Base-by-base conservation (phyloP, 1,140 invertebrate genomes). In the Globodera rostochiensis region DNA sequence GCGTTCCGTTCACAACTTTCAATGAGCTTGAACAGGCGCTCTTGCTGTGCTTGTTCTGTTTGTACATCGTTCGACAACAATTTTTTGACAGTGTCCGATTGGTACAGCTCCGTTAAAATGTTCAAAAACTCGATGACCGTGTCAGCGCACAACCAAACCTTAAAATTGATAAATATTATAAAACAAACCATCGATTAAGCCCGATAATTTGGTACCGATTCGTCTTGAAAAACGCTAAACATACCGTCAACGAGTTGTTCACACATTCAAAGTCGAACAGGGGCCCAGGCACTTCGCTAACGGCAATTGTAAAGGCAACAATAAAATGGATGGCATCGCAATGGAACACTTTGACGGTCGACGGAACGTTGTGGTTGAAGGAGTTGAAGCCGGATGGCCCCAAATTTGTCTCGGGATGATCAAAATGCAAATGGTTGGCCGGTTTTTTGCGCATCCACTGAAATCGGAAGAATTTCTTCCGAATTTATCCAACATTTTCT, bases 141-240 rank as follows among this genome's bases (percentile, higher is more conserved):
- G 71, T 86, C 85, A 4, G 86, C 73, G 67, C 85, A 86, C 9
- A 83, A 36, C 85, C 85, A 86, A 21, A 87, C 46, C 73, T 77
- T 15, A 45, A 86, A 86, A 13, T 60, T 4, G n/a, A 46, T n/a
- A 21, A 53, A 60, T n/a, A 75, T 53, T 53, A 15, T 53, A 53
- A 15, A 53, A 53, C 53, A 53, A 53, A 53, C 53, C 53, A 36
- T 25, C 6, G 21, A 76, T 8, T 57, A 47, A 15, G 60, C 11
- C 9, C 36, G 60, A 45, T 7, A 64, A n/a, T 13, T 19, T 67
- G 36, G 15, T 57, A 2, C 13, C 13, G 13, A 70, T 25, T 15
- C 3, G 36, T 36, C 36, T 36, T 70, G 19, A 1, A 25, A 47
- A 78, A 78, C 57, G n/a, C 11, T 19, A 79, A 79, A 15, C 9